phyloP scores from a whole-genome alignment of 2,113 vertebrate species.

The Greenwoodochromis staneri region DNA sequence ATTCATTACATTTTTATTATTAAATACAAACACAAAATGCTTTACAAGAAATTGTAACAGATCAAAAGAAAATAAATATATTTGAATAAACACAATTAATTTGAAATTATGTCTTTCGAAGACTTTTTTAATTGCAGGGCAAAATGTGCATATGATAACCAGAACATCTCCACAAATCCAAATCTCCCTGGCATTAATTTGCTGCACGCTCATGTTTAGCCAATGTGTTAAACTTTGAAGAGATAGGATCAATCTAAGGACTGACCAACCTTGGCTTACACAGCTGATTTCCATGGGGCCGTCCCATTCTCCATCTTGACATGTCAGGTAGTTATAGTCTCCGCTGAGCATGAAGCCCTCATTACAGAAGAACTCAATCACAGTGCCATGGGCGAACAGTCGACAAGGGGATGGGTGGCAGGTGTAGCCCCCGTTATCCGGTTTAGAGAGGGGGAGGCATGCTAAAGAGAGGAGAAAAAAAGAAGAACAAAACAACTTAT shows the following conservation, averaged over 20 bases:
- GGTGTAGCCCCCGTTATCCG: slow-evolving; percentile 89
- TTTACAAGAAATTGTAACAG: not conserved
- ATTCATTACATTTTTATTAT: not conserved
- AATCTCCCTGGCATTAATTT: not conserved
- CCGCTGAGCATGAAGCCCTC: slow-evolving; percentile 90
- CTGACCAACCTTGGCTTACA: slow-evolving; percentile 80
- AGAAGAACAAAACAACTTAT: not conserved
- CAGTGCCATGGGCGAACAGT: slow-evolving; percentile 82
- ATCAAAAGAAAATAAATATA: not conserved
- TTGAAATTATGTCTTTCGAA: not conserved
- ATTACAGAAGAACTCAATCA: slow-evolving; percentile 92
- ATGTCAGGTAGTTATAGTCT: slow-evolving; percentile 95
- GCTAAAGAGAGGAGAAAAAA: slow-evolving; percentile 57
- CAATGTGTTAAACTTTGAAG: not conserved
- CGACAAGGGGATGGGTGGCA: slow-evolving; percentile 91
- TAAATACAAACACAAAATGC: not conserved
- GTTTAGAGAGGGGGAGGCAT: slow-evolving; percentile 84
- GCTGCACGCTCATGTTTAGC: not conserved
- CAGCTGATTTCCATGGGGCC: slow-evolving; percentile 89
- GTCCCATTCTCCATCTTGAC: slow-evolving; percentile 92
- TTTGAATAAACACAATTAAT: not conserved
- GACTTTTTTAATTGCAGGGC: not conserved
- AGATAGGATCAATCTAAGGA: not conserved
- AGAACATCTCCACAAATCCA: not conserved
- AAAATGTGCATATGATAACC: not conserved